Conservation (phyloP, 1,140 invertebrate genomes). For the Zelostemma sp. region DNA sequence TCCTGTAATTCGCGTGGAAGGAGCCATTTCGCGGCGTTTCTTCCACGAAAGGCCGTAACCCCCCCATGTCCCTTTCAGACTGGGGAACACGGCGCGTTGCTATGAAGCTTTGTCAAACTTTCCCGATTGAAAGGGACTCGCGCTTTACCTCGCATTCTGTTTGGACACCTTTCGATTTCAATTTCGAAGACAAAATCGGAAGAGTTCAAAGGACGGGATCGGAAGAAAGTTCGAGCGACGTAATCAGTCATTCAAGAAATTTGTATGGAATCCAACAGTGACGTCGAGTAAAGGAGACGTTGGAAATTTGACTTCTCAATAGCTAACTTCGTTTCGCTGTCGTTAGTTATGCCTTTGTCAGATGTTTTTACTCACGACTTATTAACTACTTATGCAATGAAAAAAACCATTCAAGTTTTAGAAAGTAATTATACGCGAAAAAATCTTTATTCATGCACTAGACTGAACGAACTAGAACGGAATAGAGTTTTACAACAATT, state of each 20-base stretch:
- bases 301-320: conserved; percentile 2
- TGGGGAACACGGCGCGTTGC: not conserved
- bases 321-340: not conserved
- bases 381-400: not conserved
- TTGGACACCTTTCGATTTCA: conserved; percentile 14
- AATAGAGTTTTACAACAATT: too few species aligned
- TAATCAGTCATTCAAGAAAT: conserved; percentile 15
- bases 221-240: conserved; percentile 13
- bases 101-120: conserved; percentile 11
- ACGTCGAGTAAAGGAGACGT: not conserved
- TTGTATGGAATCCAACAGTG: conserved; percentile 4
- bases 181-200: conserved; percentile 9
- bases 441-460: too few species aligned
- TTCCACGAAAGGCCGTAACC: not conserved
- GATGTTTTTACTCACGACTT: conserved; percentile 1
- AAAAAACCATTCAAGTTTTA: too few species aligned
- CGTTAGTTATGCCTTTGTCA: conserved; percentile 9
- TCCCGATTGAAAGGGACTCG: conserved; percentile 5
- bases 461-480: too few species aligned
- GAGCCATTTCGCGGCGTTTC: not conserved
- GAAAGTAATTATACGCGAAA: too few species aligned
- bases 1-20: conserved; percentile 16
- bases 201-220: conserved; percentile 5
- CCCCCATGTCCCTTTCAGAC: not conserved
- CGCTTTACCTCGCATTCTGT: conserved; percentile 4